phyloP scores from a whole-genome alignment of 2,113 vertebrate species.

The Larimichthys crocea region DNA sequence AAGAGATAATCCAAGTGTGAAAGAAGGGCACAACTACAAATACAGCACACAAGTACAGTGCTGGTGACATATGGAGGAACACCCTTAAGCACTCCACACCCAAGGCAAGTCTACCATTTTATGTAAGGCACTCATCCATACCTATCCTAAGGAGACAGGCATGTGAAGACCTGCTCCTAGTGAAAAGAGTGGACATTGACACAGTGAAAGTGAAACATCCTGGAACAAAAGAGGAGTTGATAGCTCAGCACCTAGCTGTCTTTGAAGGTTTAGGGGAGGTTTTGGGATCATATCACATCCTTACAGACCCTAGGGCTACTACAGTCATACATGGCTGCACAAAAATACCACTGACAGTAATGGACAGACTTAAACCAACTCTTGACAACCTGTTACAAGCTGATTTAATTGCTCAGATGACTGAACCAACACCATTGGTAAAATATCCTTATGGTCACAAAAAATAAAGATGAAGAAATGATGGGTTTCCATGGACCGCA shows the following conservation, averaged over 20 bases:
- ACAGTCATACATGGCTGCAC: slow-evolving; percentile 10
- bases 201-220: background rate
- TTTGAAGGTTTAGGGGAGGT: slow-evolving; percentile 6
- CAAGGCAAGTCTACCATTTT: too few species aligned
- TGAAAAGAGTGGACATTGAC: background rate
- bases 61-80: too few species aligned
- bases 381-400: background rate
- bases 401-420: background rate
- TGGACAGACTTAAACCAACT: slow-evolving; percentile 8
- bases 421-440: slow-evolving; percentile 17
- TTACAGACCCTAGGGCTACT: background rate
- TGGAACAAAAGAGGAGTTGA: slow-evolving; percentile 6
- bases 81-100: too few species aligned
- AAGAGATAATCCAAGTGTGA: too few species aligned
- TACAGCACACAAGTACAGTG: too few species aligned
- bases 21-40: too few species aligned
- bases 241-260: background rate
- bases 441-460: slow-evolving; percentile 4
- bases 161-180: too few species aligned
- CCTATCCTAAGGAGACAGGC: too few species aligned
- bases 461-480: background rate
- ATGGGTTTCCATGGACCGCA: background rate
- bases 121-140: too few species aligned
- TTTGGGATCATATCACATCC: background rate
- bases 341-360: slow-evolving; percentile 1